These are phyloP conservation scores for Ophthalmolycus amberensis DNA, from an alignment of 2,113 vertebrate genomes.

Conservation along the genomic window DNA sequence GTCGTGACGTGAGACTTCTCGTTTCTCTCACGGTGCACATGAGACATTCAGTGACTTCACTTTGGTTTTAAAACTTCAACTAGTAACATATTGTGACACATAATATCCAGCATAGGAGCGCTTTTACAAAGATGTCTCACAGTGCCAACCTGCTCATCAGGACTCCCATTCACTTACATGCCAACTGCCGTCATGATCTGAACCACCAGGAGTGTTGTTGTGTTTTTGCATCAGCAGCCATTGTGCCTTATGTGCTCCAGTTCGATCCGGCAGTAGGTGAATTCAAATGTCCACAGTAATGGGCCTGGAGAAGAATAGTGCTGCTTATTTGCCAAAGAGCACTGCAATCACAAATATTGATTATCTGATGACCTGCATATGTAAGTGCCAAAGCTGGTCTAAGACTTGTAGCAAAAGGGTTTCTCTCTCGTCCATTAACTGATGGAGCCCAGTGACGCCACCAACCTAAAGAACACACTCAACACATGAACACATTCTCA, in stretches of 20 bases:
- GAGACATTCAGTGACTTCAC: too few species aligned
- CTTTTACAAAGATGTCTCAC: too few species aligned
- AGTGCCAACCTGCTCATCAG: too few species aligned
- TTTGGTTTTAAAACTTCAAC: too few species aligned
- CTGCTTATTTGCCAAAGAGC: neutral
- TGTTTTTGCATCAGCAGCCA: neutral
- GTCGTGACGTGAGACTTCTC: too few species aligned
- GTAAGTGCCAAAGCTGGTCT: neutral
- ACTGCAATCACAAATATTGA: conserved; percentile 18
- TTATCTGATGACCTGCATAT: conserved; percentile 2
- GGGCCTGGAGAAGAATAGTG: neutral
- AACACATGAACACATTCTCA: neutral
- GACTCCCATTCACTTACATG: too few species aligned
- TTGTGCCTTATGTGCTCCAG: neutral
- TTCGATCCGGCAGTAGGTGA: neutral
- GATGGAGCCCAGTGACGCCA: neutral
- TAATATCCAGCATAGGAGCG: too few species aligned
- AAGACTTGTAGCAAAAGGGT: neutral
- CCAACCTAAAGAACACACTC: neutral
- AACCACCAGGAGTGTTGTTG: neutral
- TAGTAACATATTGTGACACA: too few species aligned
- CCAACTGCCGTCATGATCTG: neutral
- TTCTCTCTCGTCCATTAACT: too few species aligned
- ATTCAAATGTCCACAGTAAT: conserved; percentile 2
- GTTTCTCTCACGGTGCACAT: too few species aligned